phyloP scores from a whole-genome alignment of 2,888 invertebrate genomes.

The Adelphocoris suturalis region DNA sequence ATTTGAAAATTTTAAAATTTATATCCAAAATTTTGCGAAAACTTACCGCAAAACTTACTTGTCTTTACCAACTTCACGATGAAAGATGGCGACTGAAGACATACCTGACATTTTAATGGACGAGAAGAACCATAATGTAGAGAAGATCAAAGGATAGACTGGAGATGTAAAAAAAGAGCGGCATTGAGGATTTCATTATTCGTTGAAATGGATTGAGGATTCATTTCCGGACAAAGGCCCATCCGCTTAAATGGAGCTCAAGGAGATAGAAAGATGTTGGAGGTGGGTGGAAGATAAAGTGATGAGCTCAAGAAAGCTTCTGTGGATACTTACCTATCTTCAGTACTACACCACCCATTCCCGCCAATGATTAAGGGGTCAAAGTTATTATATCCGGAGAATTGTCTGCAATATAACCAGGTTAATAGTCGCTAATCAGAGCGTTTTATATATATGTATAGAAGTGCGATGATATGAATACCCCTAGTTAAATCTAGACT shows the following conservation, averaged over 20 bases:
- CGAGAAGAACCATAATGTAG: no score
- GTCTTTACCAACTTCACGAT: no score
- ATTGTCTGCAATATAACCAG: neutral
- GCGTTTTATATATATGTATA: no score
- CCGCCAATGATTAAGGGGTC: neutral
- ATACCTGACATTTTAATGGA: no score
- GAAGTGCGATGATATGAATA: no score
- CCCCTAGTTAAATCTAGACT: no score
- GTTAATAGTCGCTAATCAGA: neutral
- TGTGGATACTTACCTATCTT: neutral
- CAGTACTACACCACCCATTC: neutral
- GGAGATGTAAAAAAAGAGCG: neutral
- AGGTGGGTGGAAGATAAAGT: neutral
- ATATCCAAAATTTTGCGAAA: no score
- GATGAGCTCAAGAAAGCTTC: neutral
- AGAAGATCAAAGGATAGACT: neutral
- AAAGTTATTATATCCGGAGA: neutral
- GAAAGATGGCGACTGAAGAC: no score
- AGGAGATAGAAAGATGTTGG: neutral
- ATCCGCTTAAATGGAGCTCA: conserved; percentile 1
- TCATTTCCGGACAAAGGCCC: neutral
- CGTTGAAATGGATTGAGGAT: neutral
- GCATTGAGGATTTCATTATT: neutral
- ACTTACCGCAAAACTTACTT: no score
- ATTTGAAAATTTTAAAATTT: no score